These are phyloP conservation scores for Cranoglanis bouderius DNA, from an alignment of 2,113 vertebrate species.

Conservation along the genomic window DNA sequence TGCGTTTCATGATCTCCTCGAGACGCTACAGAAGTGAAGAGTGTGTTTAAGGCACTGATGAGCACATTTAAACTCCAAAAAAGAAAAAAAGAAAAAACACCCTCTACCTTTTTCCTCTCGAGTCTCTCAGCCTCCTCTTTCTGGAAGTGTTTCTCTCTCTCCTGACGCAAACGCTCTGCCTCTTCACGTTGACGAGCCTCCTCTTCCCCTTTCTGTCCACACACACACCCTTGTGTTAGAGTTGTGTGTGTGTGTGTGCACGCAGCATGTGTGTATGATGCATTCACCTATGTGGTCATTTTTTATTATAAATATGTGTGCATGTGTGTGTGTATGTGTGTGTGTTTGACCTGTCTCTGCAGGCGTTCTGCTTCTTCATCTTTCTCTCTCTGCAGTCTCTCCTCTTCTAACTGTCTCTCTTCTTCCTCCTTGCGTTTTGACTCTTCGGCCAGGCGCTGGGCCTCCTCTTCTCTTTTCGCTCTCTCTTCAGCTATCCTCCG, in stretches of 20 bases:
- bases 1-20: slow-evolving; percentile 98
- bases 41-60: neutral
- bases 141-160: slow-evolving; percentile 93
- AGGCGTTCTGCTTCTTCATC: slow-evolving; percentile 80
- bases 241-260: neutral
- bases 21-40: slow-evolving; percentile 77
- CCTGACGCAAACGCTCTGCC: slow-evolving; percentile 79
- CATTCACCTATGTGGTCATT: neutral
- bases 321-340: neutral
- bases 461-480: slow-evolving; percentile 81
- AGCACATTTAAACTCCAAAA: neutral
- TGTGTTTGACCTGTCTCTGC: slow-evolving; percentile 81
- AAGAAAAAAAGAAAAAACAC: neutral
- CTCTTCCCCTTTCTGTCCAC: slow-evolving; percentile 80
- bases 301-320: neutral
- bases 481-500: slow-evolving; percentile 79
- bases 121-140: slow-evolving; percentile 93
- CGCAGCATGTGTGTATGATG: neutral
- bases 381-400: slow-evolving; percentile 76
- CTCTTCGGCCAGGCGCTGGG: slow-evolving; percentile 77
- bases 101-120: slow-evolving; percentile 91
- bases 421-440: slow-evolving; percentile 71
- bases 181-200: slow-evolving; percentile 87
- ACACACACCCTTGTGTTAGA: neutral
- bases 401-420: slow-evolving; percentile 75